Percentiles rank a stretch among this genome's conserved stretches.
Evolutionary conservation across 2,888 invertebrate species (phyloP).

Genomic region (Drosophila quinaria): DNA sequence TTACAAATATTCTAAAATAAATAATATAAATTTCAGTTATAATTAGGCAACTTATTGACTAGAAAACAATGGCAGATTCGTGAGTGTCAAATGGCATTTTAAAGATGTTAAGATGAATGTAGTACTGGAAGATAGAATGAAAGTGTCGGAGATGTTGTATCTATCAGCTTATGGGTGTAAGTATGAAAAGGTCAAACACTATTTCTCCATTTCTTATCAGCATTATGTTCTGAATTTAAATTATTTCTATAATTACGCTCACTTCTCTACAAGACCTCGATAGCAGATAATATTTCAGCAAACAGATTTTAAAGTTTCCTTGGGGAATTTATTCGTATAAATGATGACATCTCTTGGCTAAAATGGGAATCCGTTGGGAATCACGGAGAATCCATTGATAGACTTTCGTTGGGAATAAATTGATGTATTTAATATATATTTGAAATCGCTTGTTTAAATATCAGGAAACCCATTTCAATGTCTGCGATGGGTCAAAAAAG

Average conservation of each 20-base stretch:
- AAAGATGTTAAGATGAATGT: background rate
- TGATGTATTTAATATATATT: background rate
- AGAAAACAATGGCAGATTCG: background rate
- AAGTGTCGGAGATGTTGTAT: background rate
- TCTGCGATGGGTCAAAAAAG: slow-evolving; percentile 19
- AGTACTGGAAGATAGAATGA: background rate
- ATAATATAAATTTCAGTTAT: slow-evolving; percentile 12
- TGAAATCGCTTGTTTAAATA: background rate
- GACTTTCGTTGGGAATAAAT: background rate
- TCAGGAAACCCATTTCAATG: slow-evolving; percentile 1
- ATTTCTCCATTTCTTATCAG: background rate
- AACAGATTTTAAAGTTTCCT: background rate
- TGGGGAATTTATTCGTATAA: too few species aligned
- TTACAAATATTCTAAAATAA: background rate
- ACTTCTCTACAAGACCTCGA: background rate
- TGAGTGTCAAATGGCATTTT: background rate
- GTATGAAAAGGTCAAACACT: background rate
- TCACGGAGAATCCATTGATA: background rate
- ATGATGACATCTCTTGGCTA: background rate
- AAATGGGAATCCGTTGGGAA: background rate
- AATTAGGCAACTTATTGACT: background rate
- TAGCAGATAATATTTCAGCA: background rate
- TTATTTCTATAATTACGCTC: background rate
- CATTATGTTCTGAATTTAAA: background rate
- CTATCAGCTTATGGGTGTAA: slow-evolving; percentile 8